These are phyloP conservation scores for Pituophis catenifer DNA, from an alignment of 2,113 vertebrate genomes.

Conservation along the genomic window DNA sequence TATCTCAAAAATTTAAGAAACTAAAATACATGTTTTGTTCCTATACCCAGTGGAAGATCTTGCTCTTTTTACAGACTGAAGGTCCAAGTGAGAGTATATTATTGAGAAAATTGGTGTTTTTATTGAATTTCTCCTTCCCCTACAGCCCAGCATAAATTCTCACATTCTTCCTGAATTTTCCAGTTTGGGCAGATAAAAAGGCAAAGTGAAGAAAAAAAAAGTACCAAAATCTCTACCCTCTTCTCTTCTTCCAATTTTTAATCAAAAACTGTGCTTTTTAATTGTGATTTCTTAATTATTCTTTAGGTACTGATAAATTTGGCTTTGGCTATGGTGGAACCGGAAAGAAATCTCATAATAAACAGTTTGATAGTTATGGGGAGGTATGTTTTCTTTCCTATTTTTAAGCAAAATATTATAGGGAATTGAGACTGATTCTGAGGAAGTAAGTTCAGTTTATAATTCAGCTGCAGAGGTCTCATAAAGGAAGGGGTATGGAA, in stretches of 20 bases:
- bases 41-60: background rate
- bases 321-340: constrained; percentile 97
- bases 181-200: background rate
- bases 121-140: background rate
- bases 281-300: background rate
- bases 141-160: background rate
- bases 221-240: background rate
- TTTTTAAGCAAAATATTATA: background rate
- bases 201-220: background rate
- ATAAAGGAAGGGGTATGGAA: background rate
- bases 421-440: background rate
- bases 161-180: background rate
- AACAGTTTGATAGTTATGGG: constrained; percentile 98
- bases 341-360: constrained; percentile 97
- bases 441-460: background rate
- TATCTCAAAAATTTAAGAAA: background rate
- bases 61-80: background rate
- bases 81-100: background rate
- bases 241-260: background rate
- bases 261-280: background rate
- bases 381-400: constrained; percentile 74
- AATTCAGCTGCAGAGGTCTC: background rate
- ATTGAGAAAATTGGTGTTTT: background rate
- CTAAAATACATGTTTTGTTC: background rate
- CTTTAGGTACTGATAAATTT: constrained; percentile 91